A percentile compares a stretch with the other conserved stretches of the same genome.
Evolutionary conservation across 2,888 invertebrate genomes (phyloP).

Genomic region (Chironomus riparius): DNA sequence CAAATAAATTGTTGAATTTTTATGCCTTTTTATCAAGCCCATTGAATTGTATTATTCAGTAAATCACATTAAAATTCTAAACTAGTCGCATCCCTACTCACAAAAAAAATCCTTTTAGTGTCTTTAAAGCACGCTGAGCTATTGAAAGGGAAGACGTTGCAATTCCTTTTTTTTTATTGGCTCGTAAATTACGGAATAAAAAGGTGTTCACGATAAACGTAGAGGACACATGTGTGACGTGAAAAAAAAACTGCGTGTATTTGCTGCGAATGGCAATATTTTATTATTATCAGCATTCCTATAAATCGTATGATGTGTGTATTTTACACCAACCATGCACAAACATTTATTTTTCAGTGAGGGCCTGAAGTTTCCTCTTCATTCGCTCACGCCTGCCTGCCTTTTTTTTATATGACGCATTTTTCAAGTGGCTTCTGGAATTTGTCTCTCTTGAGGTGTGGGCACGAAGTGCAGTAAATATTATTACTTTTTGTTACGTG

Average conservation of each 20-base stretch:
- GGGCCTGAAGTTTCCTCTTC: background rate
- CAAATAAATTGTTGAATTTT: background rate
- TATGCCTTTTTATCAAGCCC: too few relatives aligned
- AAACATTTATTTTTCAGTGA: background rate
- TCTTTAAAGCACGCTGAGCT: background rate
- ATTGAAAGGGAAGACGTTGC: background rate
- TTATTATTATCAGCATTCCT: conserved; percentile 22
- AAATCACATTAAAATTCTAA: conserved; percentile 25
- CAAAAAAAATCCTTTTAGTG: too few relatives aligned
- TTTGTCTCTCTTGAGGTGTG: conserved; percentile 2
- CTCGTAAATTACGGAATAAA: conserved; percentile 25
- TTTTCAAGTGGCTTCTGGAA: background rate
- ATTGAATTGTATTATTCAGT: background rate
- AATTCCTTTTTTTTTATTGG: conserved; percentile 12
- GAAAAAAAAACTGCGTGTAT: conserved; percentile 6
- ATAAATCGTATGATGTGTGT: conserved; percentile 13
- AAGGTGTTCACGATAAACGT: conserved; percentile 24
- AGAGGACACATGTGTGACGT: conserved; percentile 9
- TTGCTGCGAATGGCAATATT: conserved; percentile 7
- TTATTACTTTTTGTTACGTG: conserved; percentile 25
- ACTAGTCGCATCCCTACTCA: background rate
- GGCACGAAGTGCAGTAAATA: conserved; percentile 24
- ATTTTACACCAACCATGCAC: background rate
- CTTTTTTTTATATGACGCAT: background rate
- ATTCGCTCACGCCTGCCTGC: too few relatives aligned